Evolutionary conservation across 2,797 vertebrate genomes (phyloP), one percentile per base, ranked within the genome.

Genomic region (Pelochelys cantorii): DNA sequence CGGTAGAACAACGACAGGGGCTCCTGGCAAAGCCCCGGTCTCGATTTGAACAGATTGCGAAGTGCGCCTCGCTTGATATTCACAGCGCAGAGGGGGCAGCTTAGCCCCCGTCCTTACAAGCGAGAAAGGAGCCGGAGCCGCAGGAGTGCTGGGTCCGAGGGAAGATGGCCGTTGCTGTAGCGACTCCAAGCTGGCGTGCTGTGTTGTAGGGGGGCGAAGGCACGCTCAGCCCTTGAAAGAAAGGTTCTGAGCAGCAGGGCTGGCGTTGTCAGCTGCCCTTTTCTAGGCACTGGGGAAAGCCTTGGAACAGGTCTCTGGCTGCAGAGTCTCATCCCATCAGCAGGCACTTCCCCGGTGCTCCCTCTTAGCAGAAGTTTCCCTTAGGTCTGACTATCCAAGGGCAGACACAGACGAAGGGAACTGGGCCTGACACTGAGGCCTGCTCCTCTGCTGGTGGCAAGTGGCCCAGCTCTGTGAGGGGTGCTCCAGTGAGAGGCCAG

Each of bases 1-100:
- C 90, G 86, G 89, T 83, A 94, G 93, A 91, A 81, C 34, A 20
- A 89, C 81, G 90, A 84, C 83, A 78, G 92, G 94, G 92, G 93
- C 93, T 96, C 95, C 94, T 87, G 93, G 91, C 95, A 92, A 96
- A 85, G 88, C 81, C 94, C 86, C 83, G 83, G 79, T 93, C 91
- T 97, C 90, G 94, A 96, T 96, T 95, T 96, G 96, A 95, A 95
- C 62, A 84, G 7, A n/a, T 93, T 93, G 93, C 0, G 11, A 96
- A 96, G 96, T 91, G 83, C 52, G 4, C 92, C 68, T 90, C 85
- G 25, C 74, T 52, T 52, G 95, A 93, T 96, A 95, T 94, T 96
- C 94, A 93, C 11, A 7, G 23, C 25, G 25, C 25, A 29, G 42
- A 77, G 12, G 27, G 74, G 42, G 42, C 74, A 2, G 14, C 37